Evolutionary conservation across 1,140 invertebrate genomes (phyloP).

Genomic region (Vanessa tameamea): DNA sequence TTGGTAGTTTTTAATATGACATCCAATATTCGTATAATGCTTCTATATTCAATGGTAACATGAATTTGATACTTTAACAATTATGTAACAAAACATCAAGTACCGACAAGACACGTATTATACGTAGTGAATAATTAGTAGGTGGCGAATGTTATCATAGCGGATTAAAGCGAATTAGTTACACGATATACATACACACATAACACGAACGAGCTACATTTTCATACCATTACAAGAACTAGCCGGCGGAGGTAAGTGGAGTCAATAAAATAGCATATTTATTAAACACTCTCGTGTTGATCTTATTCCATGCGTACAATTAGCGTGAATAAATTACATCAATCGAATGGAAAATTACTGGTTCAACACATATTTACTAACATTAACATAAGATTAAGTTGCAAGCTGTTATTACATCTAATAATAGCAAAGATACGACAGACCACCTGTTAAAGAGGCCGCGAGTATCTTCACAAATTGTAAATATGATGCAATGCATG

Average conservation of each 20-base stretch:
- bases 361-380: conserved; percentile 24
- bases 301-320: conserved; percentile 16
- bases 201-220: conserved; percentile 7
- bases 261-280: conserved; percentile 10
- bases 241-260: not conserved
- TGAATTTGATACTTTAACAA: no score
- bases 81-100: no score
- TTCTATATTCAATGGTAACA: no score
- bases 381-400: conserved; percentile 29
- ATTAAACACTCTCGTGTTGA: conserved; percentile 19
- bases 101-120: not conserved
- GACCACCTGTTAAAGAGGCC: conserved; percentile 27
- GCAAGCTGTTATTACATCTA: conserved; percentile 20
- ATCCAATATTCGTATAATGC: no score
- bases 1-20: no score
- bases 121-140: conserved; percentile 1
- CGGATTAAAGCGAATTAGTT: conserved; percentile 10
- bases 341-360: conserved; percentile 24
- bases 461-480: conserved; percentile 18
- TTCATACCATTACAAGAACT: not conserved
- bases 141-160: conserved; percentile 3
- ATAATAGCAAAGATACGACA: conserved; percentile 25
- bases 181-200: not conserved
- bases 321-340: conserved; percentile 28
- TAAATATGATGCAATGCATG: conserved; percentile 14